Evolutionary conservation across 2,797 vertebrate species (phyloP).

Genomic region (Falco columbarius): DNA sequence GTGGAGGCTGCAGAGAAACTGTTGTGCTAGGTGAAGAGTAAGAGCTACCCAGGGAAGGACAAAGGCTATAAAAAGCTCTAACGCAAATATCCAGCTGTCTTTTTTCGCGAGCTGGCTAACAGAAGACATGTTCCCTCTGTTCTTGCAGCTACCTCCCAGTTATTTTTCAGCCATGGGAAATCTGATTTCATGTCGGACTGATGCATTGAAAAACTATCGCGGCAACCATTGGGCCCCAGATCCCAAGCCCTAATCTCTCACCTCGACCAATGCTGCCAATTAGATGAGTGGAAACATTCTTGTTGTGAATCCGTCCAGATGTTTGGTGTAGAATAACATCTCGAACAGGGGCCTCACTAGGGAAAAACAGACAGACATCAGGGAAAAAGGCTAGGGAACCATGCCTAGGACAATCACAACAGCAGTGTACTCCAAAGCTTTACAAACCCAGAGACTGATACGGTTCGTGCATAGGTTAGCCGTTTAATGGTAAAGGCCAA

Average conservation of each 20-base stretch:
- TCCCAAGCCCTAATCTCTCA: slow-evolving; percentile 39
- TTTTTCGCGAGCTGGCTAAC: neutral
- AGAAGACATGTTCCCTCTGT: neutral
- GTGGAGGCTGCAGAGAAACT: neutral
- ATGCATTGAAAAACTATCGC: neutral
- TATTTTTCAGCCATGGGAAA: neutral
- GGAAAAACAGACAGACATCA: neutral
- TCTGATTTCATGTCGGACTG: neutral
- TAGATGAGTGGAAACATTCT: slow-evolving; percentile 96
- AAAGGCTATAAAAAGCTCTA: neutral
- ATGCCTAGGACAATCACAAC: neutral
- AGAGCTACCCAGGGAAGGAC: neutral
- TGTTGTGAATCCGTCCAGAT: slow-evolving; percentile 95
- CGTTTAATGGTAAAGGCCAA: neutral
- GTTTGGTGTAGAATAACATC: slow-evolving; percentile 92
- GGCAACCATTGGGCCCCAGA: neutral
- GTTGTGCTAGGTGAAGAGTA: neutral
- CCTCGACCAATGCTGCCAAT: slow-evolving; percentile 94
- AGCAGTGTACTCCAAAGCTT: neutral
- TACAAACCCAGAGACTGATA: neutral
- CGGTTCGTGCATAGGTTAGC: neutral
- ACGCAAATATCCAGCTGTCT: neutral
- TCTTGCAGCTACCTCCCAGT: neutral
- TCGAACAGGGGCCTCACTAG: slow-evolving; percentile 64
- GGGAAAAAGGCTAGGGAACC: neutral